phyloP scores from a whole-genome alignment of 2,113 vertebrate species.

The Corythoichthys haematopterus region DNA sequence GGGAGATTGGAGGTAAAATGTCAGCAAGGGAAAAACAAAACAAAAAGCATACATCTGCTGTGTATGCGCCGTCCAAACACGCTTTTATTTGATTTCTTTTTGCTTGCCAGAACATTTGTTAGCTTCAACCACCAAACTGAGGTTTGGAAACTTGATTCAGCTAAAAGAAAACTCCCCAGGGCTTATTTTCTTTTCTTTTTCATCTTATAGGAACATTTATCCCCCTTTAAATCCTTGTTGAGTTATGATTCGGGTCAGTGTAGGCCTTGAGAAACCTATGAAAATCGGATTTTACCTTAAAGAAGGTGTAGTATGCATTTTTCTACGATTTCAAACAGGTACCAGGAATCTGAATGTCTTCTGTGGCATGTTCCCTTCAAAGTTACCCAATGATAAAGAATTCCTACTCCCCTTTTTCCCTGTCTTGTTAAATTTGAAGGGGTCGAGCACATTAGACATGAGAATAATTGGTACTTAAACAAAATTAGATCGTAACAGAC shows the following conservation, averaged over 20 bases:
- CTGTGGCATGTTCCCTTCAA: not conserved
- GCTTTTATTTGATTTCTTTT: constrained; percentile 29
- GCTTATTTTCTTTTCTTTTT: constrained; percentile 47
- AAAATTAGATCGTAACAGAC: too few relatives aligned
- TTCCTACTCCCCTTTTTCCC: not conserved
- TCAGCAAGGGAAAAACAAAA: constrained; percentile 4
- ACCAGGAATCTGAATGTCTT: not conserved
- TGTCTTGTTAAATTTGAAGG: not conserved
- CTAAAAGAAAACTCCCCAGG: constrained; percentile 58
- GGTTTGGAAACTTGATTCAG: constrained; percentile 65
- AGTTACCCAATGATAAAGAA: not conserved
- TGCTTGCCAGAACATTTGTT: constrained; percentile 65
- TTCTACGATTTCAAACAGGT: not conserved
- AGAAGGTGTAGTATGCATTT: not conserved
- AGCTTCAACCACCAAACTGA: constrained; percentile 57
- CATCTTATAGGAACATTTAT: constrained; percentile 39
- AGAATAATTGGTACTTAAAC: too few relatives aligned
- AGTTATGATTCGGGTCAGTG: not conserved
- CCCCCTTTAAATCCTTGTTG: not conserved
- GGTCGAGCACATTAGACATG: too few relatives aligned
- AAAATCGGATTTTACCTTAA: not conserved
- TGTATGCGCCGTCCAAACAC: constrained; percentile 50
- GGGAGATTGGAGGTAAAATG: constrained; percentile 20
- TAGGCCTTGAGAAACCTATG: not conserved
- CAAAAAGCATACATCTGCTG: constrained; percentile 36